These are phyloP conservation scores for Leptinotarsa tumamoca DNA, from an alignment of 2,888 invertebrate species.

Conservation along the genomic window DNA sequence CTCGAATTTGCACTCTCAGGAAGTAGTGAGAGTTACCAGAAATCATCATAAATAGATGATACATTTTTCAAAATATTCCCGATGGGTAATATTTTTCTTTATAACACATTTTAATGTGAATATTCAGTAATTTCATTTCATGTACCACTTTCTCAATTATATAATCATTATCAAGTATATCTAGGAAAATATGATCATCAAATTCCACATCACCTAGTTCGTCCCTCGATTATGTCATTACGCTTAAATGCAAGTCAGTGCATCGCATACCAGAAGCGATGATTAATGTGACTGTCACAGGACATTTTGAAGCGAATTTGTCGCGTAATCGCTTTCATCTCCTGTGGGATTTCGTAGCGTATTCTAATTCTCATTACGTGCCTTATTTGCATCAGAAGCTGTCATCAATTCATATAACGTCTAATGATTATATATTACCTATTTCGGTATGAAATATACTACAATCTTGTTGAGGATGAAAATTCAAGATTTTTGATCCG, in stretches of 20 bases:
- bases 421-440: conserved; percentile 50
- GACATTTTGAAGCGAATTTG: conserved; percentile 60
- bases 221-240: conserved; percentile 36
- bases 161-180: neutral
- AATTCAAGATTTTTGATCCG: neutral
- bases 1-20: too few relatives aligned
- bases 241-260: conserved; percentile 50
- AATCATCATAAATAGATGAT: too few relatives aligned
- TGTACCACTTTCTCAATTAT: neutral
- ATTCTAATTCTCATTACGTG: conserved; percentile 51
- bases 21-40: too few relatives aligned
- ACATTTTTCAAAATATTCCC: too few relatives aligned
- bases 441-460: conserved; percentile 21
- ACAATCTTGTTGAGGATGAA: neutral
- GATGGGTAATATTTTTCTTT: neutral
- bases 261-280: conserved; percentile 47
- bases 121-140: neutral
- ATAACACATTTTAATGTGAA: neutral
- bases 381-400: conserved; percentile 52
- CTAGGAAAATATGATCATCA: neutral
- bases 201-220: neutral
- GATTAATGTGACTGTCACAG: conserved; percentile 58
- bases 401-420: conserved; percentile 44
- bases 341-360: conserved; percentile 48
- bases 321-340: conserved; percentile 56